These are phyloP conservation scores for Melanargia galathea DNA, from an alignment of 2,888 invertebrate species.

Conservation along the genomic window DNA sequence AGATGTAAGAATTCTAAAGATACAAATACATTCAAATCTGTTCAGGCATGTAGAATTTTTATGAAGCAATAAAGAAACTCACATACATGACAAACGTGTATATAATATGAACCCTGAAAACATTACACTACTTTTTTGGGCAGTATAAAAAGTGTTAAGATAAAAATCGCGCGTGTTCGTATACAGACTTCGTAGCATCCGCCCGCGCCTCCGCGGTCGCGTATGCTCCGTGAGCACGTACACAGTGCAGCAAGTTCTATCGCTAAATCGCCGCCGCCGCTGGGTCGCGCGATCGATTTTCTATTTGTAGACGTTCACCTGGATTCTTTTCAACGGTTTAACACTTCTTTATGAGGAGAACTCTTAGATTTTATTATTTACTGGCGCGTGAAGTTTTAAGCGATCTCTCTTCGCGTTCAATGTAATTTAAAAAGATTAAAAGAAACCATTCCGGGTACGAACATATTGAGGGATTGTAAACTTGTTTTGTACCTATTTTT, in stretches of 20 bases:
- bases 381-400: constrained; percentile 22
- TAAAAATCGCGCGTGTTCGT: too few species aligned
- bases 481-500: too few species aligned
- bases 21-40: too few species aligned
- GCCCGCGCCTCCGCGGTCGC: not conserved
- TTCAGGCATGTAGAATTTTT: too few species aligned
- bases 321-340: constrained; percentile 45
- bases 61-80: too few species aligned
- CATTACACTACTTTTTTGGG: too few species aligned
- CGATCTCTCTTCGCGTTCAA: not conserved
- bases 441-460: not conserved
- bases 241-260: constrained; percentile 28
- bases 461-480: not conserved
- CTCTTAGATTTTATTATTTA: constrained; percentile 40
- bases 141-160: too few species aligned
- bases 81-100: too few species aligned
- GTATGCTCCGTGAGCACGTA: not conserved
- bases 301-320: constrained; percentile 51
- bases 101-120: too few species aligned
- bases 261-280: constrained; percentile 33
- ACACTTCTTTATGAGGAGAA: constrained; percentile 44
- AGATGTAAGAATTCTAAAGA: too few species aligned
- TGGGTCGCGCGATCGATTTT: constrained; percentile 49
- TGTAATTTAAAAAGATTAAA: constrained; percentile 11
- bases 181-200: too few species aligned